A percentile compares a stretch with the other conserved stretches of the same genome.
Evolutionary conservation across 2,113 vertebrate species (phyloP).

Genomic region (Proteles cristata): DNA sequence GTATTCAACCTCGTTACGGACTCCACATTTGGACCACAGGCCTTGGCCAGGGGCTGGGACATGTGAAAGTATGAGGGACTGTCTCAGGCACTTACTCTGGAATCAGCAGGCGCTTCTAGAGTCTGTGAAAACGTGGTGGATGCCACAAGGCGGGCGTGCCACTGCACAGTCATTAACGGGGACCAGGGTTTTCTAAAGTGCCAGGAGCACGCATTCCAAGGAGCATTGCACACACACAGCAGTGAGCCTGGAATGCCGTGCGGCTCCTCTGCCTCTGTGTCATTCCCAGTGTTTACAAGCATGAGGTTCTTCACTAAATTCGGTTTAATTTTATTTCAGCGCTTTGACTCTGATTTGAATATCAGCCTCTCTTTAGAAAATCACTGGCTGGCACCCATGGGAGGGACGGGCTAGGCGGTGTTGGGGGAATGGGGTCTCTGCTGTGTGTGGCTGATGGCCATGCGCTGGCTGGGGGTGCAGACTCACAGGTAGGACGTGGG

Average conservation of each 20-base stretch:
- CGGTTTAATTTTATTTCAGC: neutral
- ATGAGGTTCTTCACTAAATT: rapidly evolving
- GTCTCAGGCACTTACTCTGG: neutral
- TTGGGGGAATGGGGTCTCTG: neutral
- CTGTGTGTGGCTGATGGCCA: rapidly evolving
- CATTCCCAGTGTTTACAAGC: neutral
- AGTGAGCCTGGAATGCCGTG: rapidly evolving
- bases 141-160: neutral
- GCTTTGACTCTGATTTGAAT: neutral
- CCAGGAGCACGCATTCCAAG: rapidly evolving
- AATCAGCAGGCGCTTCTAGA: rapidly evolving
- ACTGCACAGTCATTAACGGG: rapidly evolving
- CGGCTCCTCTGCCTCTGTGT: rapidly evolving
- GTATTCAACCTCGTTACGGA: rapidly evolving
- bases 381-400: rapidly evolving
- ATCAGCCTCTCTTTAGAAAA: neutral
- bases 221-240: too few species aligned
- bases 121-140: rapidly evolving
- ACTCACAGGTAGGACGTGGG: neutral
- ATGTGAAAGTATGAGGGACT: too few species aligned
- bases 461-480: rapidly evolving
- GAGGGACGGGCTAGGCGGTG: rapidly evolving
- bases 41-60: neutral
- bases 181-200: neutral
- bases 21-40: rapidly evolving